These are phyloP conservation scores for Xerus inauris DNA, from an alignment of 2,113 vertebrate species.

Conservation along the genomic window DNA sequence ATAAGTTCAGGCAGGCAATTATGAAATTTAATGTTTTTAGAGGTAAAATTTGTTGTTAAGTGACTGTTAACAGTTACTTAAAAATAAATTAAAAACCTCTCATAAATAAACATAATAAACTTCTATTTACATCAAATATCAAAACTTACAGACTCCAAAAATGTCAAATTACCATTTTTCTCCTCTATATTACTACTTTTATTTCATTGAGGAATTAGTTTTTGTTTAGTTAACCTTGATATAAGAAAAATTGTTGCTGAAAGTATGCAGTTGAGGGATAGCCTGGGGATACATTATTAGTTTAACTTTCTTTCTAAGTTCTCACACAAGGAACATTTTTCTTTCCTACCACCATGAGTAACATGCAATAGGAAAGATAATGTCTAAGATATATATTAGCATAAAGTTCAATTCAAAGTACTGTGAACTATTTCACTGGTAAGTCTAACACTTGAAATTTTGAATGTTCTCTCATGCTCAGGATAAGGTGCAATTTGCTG, in stretches of 20 bases:
- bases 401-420: neutral
- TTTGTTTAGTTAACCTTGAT: conserved; percentile 76
- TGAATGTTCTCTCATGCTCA: neutral
- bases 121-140: neutral
- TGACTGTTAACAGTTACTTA: neutral
- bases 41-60: neutral
- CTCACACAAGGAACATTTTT: conserved; percentile 70
- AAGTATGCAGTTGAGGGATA: conserved; percentile 59
- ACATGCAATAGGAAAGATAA: neutral
- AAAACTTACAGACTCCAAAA: neutral
- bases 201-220: conserved; percentile 63
- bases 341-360: neutral
- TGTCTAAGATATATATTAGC: neutral
- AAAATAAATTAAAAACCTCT: neutral
- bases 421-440: neutral
- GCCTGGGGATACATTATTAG: conserved; percentile 64
- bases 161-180: neutral
- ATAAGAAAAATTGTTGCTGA: conserved; percentile 71
- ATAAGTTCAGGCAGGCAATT: neutral
- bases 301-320: conserved; percentile 76
- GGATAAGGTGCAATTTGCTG: neutral
- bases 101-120: neutral
- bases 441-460: neutral
- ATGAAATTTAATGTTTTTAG: neutral
- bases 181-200: neutral